phyloP scores from a whole-genome alignment of 2,113 vertebrate species.

The Cephalopterus ornatus region DNA sequence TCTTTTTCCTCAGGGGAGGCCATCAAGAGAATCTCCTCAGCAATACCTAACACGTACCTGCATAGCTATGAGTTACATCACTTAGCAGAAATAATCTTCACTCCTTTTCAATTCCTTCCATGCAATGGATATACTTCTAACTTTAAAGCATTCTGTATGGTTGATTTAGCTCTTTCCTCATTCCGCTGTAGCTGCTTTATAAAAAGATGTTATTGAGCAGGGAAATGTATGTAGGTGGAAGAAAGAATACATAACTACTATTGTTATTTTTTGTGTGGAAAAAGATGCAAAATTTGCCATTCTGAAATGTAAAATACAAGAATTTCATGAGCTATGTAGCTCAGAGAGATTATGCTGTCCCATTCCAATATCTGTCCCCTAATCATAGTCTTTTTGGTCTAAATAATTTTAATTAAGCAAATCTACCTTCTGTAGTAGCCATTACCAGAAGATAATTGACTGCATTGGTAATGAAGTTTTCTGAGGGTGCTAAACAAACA shows the following conservation, averaged over 20 bases:
- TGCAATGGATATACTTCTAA: not conserved
- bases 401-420: slow-evolving; percentile 79
- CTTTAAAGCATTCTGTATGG: not conserved
- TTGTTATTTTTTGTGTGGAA: slow-evolving; percentile 3
- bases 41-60: not conserved
- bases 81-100: not conserved
- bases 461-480: slow-evolving; percentile 77
- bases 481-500: slow-evolving; percentile 77
- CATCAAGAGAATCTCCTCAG: not conserved
- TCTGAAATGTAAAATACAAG: slow-evolving; percentile 41
- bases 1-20: not conserved
- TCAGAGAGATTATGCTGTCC: slow-evolving; percentile 54
- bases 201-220: slow-evolving; percentile 15
- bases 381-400: slow-evolving; percentile 67
- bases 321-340: not conserved
- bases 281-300: slow-evolving; percentile 11
- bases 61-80: not conserved
- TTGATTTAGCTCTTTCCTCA: not conserved
- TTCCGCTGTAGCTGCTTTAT: not conserved
- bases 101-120: not conserved
- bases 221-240: not conserved
- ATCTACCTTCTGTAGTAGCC: slow-evolving; percentile 69
- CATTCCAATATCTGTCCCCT: slow-evolving; percentile 53
- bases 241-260: not conserved
- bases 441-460: slow-evolving; percentile 77